Base-by-base conservation (phyloP, 2,888 invertebrate genomes). In the Amorpha juglandis region DNA sequence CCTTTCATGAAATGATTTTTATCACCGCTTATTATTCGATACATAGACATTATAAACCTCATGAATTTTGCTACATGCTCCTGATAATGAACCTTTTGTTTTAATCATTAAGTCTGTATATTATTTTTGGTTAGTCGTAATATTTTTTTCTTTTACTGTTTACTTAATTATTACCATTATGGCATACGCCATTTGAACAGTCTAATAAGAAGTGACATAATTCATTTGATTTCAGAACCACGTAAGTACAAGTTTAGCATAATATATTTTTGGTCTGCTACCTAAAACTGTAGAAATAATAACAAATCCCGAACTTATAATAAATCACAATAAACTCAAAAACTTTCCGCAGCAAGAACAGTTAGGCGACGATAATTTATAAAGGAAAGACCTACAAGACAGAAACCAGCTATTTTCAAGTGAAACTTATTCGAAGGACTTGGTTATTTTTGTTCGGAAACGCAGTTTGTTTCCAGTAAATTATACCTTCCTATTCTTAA, bases 401-500 rank as follows among this genome's bases (percentile, higher is more conserved):
- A 67, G 68, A 55, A 48, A 67, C 42, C 55, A 67, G 66, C 69
- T 67, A 63, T 67, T 68, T 58, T 58, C 21, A 19, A 58, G 19
- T 58, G 12, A 71, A 71, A 74, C 74, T 74, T 74, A 74, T 71
- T 68, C 67, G 69, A 68, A 68, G 63, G 63, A 65, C 63, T 68
- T 68, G 69, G 69, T 70, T 76, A 67, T 70, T 70, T 67, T 69
- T 68, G 66, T 70, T 64, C 67, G 66, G 65, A 67, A 69, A 71
- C 71, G 63, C 64, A 65, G 68, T 69, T 75, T 52, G 66, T 67
- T 51, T 64, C 51, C 68, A 72, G 72, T 76, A 77, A 77, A 76
- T 77, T 73, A 73, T 70, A 69, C 67, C 69, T 62, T 58, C 67
- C 68, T 66, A 63, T 45, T 21, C 58, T 53, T 35, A 53, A 35